These are phyloP conservation scores for Ceryle rudis DNA, from an alignment of 2,797 vertebrate genomes.

Conservation along the genomic window DNA sequence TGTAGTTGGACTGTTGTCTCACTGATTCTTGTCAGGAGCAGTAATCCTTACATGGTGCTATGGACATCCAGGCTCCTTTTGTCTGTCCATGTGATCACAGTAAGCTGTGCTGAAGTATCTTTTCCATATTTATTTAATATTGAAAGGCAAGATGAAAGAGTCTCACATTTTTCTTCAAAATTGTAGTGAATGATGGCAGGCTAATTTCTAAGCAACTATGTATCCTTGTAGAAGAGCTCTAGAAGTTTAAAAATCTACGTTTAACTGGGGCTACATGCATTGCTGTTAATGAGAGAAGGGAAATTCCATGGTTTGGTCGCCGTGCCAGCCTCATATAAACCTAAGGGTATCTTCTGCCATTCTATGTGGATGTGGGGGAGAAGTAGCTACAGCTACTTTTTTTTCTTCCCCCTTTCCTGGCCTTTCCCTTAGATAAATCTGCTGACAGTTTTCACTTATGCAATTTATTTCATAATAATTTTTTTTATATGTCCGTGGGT, in stretches of 20 bases:
- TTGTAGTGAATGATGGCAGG: neutral
- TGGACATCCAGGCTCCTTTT: neutral
- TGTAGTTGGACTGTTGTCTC: neutral
- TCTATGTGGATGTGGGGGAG: neutral
- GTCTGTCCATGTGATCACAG: neutral
- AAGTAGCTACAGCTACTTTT: neutral
- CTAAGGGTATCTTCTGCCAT: neutral
- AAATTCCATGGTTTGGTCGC: neutral
- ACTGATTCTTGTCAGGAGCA: neutral
- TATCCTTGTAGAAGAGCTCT: neutral
- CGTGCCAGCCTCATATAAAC: neutral
- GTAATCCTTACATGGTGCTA: neutral
- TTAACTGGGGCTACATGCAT: neutral
- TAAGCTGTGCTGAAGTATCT: neutral
- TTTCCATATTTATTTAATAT: neutral
- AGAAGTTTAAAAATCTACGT: neutral
- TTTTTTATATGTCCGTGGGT: too few species aligned
- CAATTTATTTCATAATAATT: neutral
- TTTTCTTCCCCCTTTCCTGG: neutral
- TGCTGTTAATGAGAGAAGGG: neutral
- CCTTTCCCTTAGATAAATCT: neutral
- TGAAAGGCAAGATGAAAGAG: neutral
- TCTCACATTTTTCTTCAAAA: neutral
- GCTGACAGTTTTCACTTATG: neutral
- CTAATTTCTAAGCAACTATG: neutral